Conservation (phyloP, 1,140 invertebrate genomes). For the Drosophila nikananu region DNA sequence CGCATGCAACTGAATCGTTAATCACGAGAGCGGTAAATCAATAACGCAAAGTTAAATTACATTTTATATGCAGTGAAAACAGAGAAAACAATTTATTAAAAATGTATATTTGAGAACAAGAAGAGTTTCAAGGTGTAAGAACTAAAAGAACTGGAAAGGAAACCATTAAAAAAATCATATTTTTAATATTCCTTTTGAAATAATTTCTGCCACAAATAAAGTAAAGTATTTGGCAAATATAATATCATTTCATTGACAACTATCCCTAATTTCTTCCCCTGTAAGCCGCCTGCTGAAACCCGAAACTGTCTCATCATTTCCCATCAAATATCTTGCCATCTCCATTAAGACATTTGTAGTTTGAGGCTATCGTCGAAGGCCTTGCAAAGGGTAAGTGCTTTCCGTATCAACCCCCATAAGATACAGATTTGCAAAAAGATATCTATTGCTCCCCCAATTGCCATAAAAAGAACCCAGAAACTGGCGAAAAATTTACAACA, state of each 20-base stretch:
- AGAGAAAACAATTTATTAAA: background rate
- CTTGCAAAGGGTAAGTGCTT: slow-evolving; percentile 35
- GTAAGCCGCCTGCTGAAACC: slow-evolving; percentile 1
- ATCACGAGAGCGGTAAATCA: slow-evolving; percentile 29
- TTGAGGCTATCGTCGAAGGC: slow-evolving; percentile 28
- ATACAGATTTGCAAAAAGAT: slow-evolving; percentile 64
- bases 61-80: slow-evolving; percentile 4
- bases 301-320: slow-evolving; percentile 33
- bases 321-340: slow-evolving; percentile 28
- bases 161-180: background rate
- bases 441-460: slow-evolving; percentile 73
- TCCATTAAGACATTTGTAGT: slow-evolving; percentile 39
- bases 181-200: background rate
- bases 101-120: background rate
- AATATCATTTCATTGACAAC: background rate
- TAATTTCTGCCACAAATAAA: background rate
- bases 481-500: slow-evolving; percentile 66
- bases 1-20: slow-evolving; percentile 39
- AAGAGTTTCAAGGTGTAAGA: background rate
- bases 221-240: background rate
- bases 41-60: slow-evolving; percentile 15
- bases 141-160: accelerated
- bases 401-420: slow-evolving; percentile 55
- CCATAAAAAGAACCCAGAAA: slow-evolving; percentile 44
- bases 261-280: background rate